Evolutionary conservation across 1,140 invertebrate genomes (phyloP).

Genomic region (Cataglyphis hispanica): DNA sequence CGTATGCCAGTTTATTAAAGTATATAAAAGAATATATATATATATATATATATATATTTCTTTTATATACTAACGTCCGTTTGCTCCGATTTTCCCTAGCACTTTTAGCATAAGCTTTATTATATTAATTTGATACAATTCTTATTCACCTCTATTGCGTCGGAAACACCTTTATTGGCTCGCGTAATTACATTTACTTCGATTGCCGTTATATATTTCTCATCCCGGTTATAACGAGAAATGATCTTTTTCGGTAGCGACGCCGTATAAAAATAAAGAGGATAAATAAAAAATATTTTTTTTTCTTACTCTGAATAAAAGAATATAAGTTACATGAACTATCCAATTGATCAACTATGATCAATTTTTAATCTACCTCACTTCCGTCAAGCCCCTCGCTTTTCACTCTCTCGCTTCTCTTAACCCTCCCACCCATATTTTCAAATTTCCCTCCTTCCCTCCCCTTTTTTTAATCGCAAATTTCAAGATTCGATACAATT

Average conservation of each 20-base stretch:
- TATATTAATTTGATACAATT: slow-evolving; percentile 51
- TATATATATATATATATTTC: slow-evolving; percentile 8
- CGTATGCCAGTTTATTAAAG: slow-evolving; percentile 21
- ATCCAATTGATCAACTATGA: not conserved
- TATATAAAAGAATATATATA: slow-evolving; percentile 15
- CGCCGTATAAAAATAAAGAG: slow-evolving; percentile 81
- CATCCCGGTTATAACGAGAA: slow-evolving; percentile 5
- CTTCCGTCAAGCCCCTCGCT: slow-evolving; percentile 15
- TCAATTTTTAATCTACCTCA: slow-evolving; percentile 13
- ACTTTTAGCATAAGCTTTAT: slow-evolving; percentile 38
- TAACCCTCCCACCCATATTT: not conserved
- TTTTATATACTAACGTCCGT: not conserved
- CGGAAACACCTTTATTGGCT: not conserved
- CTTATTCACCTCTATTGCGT: not conserved
- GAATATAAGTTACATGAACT: slow-evolving; percentile 76
- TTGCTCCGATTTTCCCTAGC: not conserved
- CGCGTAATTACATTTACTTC: not conserved
- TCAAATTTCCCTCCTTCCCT: too few species aligned
- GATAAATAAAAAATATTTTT: slow-evolving; percentile 83
- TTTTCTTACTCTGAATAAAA: slow-evolving; percentile 78
- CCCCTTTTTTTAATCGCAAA: not conserved
- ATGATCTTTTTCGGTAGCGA: slow-evolving; percentile 55
- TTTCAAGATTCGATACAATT: slow-evolving; percentile 16
- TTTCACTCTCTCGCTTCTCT: not conserved
- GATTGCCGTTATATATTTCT: slow-evolving; percentile 32